Evolutionary conservation across 1,140 invertebrate genomes (phyloP).

Genomic region (Nasonia giraulti): DNA sequence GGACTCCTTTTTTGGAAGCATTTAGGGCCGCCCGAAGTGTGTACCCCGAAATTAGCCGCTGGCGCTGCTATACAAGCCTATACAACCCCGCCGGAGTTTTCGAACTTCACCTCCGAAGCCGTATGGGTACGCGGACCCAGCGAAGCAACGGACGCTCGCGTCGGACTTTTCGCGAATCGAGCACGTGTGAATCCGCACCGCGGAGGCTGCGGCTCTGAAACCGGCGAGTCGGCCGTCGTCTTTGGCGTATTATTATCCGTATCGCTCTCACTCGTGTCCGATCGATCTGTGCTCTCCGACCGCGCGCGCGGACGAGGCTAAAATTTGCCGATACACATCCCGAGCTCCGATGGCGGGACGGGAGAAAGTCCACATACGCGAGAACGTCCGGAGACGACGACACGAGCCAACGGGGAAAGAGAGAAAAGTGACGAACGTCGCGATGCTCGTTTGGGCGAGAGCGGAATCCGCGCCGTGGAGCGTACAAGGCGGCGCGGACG

Average conservation of each 20-base stretch:
- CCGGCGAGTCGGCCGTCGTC: not conserved
- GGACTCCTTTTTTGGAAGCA: conserved; percentile 39
- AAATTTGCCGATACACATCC: not conserved
- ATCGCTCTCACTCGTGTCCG: not conserved
- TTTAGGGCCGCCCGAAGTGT: not conserved
- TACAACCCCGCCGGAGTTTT: not conserved
- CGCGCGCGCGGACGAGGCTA: conserved; percentile 19
- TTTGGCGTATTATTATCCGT: not conserved
- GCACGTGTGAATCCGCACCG: not conserved
- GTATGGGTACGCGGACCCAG: not conserved
- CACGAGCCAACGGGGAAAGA: not conserved
- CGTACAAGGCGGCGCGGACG: not conserved
- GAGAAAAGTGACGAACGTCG: not conserved
- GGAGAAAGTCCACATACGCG: not conserved
- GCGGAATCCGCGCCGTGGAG: not conserved
- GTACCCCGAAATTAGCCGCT: conserved; percentile 55
- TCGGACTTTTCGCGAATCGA: not conserved
- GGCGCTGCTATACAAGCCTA: not conserved
- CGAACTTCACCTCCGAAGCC: not conserved
- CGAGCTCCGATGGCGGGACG: not conserved
- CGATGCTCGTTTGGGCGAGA: not conserved
- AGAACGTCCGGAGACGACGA: not conserved
- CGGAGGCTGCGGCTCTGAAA: not conserved
- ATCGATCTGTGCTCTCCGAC: conserved; percentile 11
- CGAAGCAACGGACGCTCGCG: not conserved